Evolutionary conservation across 2,888 invertebrate species (phyloP), one percentile per base, ranked within the genome.

Genomic region (Hololepta plana): DNA sequence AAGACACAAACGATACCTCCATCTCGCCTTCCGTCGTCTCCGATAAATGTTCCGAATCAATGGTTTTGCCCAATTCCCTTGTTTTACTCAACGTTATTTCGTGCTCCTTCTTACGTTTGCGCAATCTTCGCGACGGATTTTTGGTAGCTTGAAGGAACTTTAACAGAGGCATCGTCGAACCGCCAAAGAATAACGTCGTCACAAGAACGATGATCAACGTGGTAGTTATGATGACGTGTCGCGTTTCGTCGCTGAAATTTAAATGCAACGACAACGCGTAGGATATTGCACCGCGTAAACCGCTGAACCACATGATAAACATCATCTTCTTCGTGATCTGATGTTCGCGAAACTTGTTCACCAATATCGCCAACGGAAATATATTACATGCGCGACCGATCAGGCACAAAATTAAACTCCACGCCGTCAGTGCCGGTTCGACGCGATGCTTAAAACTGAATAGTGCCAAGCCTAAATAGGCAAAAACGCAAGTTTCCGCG

Each of bases 291-390:
- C 96, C 96, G 29, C 96, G 67, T 34, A 96, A 57, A 23, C 95
- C 90, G 51, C 91, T 91, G 52, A 95, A 95, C 95, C 95, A 96
- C 95, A 96, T 96, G 32, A 96, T 91, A 46, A 95, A 93, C 74
- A 93, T 93, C 88, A 91, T 95, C 57, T 91, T 90, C 51, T 76
- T 80, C 1, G 93, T 95, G 31, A 98, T 96, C 56, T 91, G 91
- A 57, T 95, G 95, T 48, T 93, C 90, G 9, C 95, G 70, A 54
- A 96, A 98, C 53, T 81, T 81, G 53, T 98, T 98, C 28, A 91
- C 84, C 17, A 96, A 61, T 43, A 80, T 68, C 1, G 93, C 87
- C 26, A 98, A 57, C 2, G 96, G 96, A 49, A 93, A 98, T 34
- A 98, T 96, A 48, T 96, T 98, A 32, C 85, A 77, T 11, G 96